Conservation (phyloP, 1,140 invertebrate species). For the Anastatus disparis region DNA sequence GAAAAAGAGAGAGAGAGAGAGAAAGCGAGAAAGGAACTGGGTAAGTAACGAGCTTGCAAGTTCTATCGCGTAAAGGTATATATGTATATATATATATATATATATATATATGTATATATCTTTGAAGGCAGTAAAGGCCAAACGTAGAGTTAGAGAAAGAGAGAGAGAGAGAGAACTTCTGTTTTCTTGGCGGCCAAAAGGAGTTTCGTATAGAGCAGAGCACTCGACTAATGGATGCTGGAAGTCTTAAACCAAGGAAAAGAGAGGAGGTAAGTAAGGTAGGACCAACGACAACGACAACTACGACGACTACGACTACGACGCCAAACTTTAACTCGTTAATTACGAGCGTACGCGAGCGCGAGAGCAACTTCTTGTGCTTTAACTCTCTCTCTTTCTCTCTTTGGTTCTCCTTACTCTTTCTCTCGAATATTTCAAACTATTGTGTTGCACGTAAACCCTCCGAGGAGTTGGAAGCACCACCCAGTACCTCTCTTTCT, state of each 20-base stretch:
- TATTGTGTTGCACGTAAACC: slow-evolving; percentile 67
- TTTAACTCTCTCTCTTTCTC: no score
- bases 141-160: slow-evolving; percentile 3
- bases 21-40: no score
- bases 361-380: slow-evolving; percentile 66
- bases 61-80: neutral
- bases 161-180: slow-evolving; percentile 44
- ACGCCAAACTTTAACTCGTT: slow-evolving; percentile 69
- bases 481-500: neutral
- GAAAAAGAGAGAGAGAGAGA: no score
- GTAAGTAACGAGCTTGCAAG: slow-evolving; percentile 42
- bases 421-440: slow-evolving; percentile 69
- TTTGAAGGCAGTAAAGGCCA: slow-evolving; percentile 29
- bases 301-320: slow-evolving; percentile 51
- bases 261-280: slow-evolving; percentile 40
- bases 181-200: slow-evolving; percentile 67
- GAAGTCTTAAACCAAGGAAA: slow-evolving; percentile 57
- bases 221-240: slow-evolving; percentile 67
- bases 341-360: slow-evolving; percentile 60
- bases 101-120: slow-evolving; percentile 2
- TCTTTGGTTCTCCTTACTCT: no score
- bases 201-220: slow-evolving; percentile 62
- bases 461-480: slow-evolving; percentile 51
- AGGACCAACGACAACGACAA: slow-evolving; percentile 22
- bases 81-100: no score